Evolutionary conservation across 2,113 vertebrate genomes (phyloP).

Genomic region (Coreoperca whiteheadi): DNA sequence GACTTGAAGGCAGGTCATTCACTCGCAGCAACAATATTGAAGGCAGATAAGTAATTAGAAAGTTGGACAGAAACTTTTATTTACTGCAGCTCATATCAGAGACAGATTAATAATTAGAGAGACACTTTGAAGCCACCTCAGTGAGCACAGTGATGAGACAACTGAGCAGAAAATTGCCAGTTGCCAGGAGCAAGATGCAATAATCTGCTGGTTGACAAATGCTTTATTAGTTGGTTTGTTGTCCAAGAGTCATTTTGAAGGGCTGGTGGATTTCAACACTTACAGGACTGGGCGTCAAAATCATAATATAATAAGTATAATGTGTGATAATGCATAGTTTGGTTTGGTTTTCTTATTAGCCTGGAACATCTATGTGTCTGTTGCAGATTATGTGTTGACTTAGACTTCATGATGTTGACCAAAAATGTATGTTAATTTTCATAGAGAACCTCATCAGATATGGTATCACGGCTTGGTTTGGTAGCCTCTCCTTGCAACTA

Average conservation of each 20-base stretch:
- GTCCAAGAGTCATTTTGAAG: slow-evolving; percentile 19
- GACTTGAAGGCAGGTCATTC: slow-evolving; percentile 54
- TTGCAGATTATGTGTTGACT: too few relatives aligned
- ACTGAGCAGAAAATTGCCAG: slow-evolving; percentile 65
- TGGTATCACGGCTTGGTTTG: too few relatives aligned
- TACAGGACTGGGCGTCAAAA: neutral
- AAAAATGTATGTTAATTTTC: too few relatives aligned
- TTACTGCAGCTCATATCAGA: slow-evolving; percentile 35
- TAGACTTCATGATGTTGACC: too few relatives aligned
- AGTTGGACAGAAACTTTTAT: slow-evolving; percentile 68
- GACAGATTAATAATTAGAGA: slow-evolving; percentile 58
- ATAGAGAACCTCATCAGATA: too few relatives aligned
- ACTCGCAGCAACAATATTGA: slow-evolving; percentile 47
- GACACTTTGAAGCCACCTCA: slow-evolving; percentile 49
- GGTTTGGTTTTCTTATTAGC: too few relatives aligned
- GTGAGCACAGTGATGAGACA: slow-evolving; percentile 63
- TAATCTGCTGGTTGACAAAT: slow-evolving; percentile 56
- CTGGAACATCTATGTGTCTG: too few relatives aligned
- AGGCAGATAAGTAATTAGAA: slow-evolving; percentile 70
- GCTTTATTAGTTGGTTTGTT: slow-evolving; percentile 52
- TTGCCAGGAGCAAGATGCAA: slow-evolving; percentile 37
- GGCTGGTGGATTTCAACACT: slow-evolving; percentile 8
- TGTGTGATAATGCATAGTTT: neutral
- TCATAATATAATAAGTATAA: neutral
- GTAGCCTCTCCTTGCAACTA: too few relatives aligned